Evolutionary conservation across 2,113 vertebrate species (phyloP).

Genomic region (Maccullochella peelii): DNA sequence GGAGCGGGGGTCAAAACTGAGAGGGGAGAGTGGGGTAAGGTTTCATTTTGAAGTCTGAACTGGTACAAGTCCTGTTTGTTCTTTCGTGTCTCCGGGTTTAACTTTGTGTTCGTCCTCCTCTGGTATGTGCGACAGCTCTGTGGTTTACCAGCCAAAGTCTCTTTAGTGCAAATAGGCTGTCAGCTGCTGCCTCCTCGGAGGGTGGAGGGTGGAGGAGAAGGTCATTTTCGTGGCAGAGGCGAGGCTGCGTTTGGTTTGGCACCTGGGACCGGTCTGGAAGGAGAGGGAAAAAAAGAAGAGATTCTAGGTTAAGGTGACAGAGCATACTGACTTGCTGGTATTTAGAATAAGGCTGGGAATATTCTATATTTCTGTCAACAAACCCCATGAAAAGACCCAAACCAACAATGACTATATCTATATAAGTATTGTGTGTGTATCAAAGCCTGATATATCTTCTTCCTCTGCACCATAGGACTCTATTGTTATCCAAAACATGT

Average conservation of each 20-base stretch:
- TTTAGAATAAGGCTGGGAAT: not conserved
- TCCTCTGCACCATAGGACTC: not conserved
- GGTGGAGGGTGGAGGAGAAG: conserved; percentile 28
- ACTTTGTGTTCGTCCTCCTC: conserved; percentile 36
- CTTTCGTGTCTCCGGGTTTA: conserved; percentile 32
- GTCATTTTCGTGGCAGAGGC: conserved; percentile 85
- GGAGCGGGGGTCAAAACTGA: not conserved
- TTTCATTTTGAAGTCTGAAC: conserved; percentile 45
- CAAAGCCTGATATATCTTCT: not conserved
- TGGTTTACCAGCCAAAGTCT: conserved; percentile 67
- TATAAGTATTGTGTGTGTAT: not conserved
- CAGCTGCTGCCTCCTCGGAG: conserved; percentile 48
- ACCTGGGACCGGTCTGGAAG: conserved; percentile 82
- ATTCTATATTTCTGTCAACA: not conserved
- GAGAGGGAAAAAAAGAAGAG: conserved; percentile 7
- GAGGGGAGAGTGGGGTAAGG: not conserved
- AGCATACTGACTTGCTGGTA: not conserved
- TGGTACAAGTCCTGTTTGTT: conserved; percentile 24
- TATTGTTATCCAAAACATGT: not conserved
- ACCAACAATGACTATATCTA: not conserved
- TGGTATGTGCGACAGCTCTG: conserved; percentile 52
- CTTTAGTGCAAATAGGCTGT: conserved; percentile 86
- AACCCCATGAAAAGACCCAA: not conserved
- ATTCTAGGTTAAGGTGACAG: conserved; percentile 1
- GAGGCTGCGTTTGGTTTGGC: conserved; percentile 84